Evolutionary conservation across 1,140 invertebrate species (phyloP), one percentile per base, ranked within the genome.

Genomic region (Drosophila novamexicana): DNA sequence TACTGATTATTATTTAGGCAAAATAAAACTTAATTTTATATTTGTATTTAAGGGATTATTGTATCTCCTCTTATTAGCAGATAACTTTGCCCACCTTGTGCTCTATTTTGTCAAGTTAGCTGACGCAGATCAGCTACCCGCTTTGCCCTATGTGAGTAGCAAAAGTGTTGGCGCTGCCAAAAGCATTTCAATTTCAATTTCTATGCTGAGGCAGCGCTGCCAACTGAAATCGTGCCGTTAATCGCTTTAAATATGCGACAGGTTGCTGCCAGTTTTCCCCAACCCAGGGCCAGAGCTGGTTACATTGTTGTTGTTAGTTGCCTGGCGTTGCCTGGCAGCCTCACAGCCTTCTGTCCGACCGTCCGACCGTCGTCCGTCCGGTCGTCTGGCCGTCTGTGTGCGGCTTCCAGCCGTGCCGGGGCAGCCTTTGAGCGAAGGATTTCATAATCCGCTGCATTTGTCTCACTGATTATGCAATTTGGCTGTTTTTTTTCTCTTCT

Each of bases 121-220:
- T 36, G n/a, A 7, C n/a, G 12, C 47, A 47, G 64, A 47, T 29
- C 10, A 14, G 12, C 10, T 32, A 79, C 63, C 64, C 71, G 1
- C 0, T 22, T 29, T 22, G 65, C 39, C 34, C n/a, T 47, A 47
- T 29, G 16, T 16, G 29, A 52, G 50, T 45, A 18, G 29, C 40
- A 49, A 65, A 53, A 84, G 80, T 81, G 80, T 88, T 89, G 79
- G 69, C 73, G 72, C 80, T 88, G 84, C 80, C 84, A 81, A 83
- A 88, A 80, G 84, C 84, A 88, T 88, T 88, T 88, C 84, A 89
- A 86, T 88, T 85, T 88, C 79, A 68, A 88, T 86, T 89, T 84
- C 81, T 66, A 73, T 67, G 49, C 50, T 40, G 66, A 45, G 37
- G 50, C 78, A 53, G 69, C 67, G 79, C 68, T 79, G 79, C 77